Evolutionary conservation across 2,888 invertebrate genomes (phyloP), one percentile per base, ranked within the genome.

Genomic region (Chloroclysta siterata): DNA sequence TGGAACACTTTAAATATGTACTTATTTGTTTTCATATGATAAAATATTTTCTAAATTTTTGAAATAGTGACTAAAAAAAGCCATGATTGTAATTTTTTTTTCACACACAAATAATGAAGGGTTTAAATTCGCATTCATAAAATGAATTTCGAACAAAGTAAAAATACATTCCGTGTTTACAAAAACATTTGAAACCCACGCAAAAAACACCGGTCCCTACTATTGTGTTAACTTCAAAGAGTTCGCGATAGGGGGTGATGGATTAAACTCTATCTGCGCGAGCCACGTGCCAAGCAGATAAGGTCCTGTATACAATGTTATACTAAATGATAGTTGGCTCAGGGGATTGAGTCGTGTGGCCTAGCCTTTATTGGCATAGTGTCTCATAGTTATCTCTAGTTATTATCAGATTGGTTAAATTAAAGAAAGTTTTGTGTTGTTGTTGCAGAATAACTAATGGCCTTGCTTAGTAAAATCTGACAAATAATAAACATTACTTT

Each of bases 181-280:
- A 66, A 71, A 67, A 67, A 67, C 66, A 67, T 69, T 68, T 60
- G 60, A 64, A 66, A 50, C 63, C 61, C 55, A 64, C 73, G 74
- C 69, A 72, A 80, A 22, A 74, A 72, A 74, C 63, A 69, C 72
- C 62, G 65, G 67, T 72, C 70, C 67, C 71, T 66, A 72, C 78
- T 72, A 81, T 81, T 82, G 82, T 84, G 78, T 78, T 77, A 75
- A 85, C 85, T 84, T 89, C 88, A 90, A 89, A 89, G 88, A 87
- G 85, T 85, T 83, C 69, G 73, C 77, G 58, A 59, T 55, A 65
- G 61, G 75, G 89, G 87, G 86, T 86, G 89, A 88, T 85, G 85
- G 88, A 90, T 89, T 88, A 86, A 79, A 74, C 80, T 74, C 80
- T 87, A 87, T 88, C 87, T 80, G 78, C 75, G 77, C 74, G 62